Evolutionary conservation across 1,140 invertebrate species (phyloP).

Genomic region (Drosophila oshimai): DNA sequence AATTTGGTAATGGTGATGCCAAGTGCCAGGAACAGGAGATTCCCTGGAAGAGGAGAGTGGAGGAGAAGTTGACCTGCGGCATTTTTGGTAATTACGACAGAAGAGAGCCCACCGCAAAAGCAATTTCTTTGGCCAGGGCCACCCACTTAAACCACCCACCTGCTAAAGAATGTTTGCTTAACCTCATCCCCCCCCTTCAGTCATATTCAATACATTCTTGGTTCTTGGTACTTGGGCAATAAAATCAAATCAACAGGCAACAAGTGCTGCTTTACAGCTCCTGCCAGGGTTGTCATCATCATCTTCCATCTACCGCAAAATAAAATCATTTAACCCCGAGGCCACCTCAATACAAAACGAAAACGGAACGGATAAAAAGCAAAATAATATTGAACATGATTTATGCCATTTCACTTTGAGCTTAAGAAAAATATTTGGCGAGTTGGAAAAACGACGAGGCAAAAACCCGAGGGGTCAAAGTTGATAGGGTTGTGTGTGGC

Average conservation of each 20-base stretch:
- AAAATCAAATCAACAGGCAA: constrained; percentile 63
- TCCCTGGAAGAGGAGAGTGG: too few relatives aligned
- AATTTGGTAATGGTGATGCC: constrained; percentile 58
- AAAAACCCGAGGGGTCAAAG: neutral
- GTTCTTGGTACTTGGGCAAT: constrained; percentile 34
- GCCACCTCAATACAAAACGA: constrained; percentile 14
- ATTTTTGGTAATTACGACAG: constrained; percentile 44
- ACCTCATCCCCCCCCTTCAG: neutral
- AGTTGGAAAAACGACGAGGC: constrained; percentile 15
- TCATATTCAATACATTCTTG: constrained; percentile 47
- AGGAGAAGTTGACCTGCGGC: constrained; percentile 17
- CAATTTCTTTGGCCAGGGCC: constrained; percentile 38
- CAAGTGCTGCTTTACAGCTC: constrained; percentile 33
- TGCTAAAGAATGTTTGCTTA: constrained; percentile 2
- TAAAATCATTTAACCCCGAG: constrained; percentile 63
- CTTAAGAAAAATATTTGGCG: constrained; percentile 69
- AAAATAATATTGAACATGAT: constrained; percentile 66
- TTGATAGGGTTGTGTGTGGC: constrained; percentile 3
- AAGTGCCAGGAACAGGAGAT: constrained; percentile 21
- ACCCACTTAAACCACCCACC: neutral
- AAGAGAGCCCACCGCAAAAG: constrained; percentile 25
- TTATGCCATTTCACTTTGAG: constrained; percentile 65
- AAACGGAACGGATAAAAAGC: constrained; percentile 15
- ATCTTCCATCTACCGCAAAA: constrained; percentile 39
- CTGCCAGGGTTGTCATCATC: constrained; percentile 47